Base-by-base conservation (phyloP, 1,140 invertebrate species). In the Periplaneta americana region DNA sequence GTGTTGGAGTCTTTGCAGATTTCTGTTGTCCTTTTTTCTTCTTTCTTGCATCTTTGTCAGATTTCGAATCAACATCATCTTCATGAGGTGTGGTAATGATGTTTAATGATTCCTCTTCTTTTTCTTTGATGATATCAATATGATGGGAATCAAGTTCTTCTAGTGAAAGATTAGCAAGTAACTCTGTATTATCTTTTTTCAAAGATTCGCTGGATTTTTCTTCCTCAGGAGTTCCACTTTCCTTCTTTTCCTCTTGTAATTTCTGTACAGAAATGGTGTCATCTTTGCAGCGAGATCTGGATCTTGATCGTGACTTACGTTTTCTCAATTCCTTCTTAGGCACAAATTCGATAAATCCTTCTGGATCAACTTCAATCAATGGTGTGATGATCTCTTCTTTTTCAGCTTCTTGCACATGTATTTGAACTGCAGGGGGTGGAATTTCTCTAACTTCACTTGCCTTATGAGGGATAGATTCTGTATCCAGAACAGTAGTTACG, bases 341-440 rank as follows among this genome's bases (percentile, higher is more conserved):
- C 6, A 90, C 83, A 82, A 87, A 88, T 83, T 90, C 88, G 74
- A 88, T 87, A 82, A 91, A 91, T 33, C 89, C 90, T 84, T 91
- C 89, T 75, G 88, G 85, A 84, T 91, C 89, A 6, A 88, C 84
- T 78, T 86, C 84, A 74, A 88, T 86, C 6, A 88, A 79, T 80
- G 87, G 87, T 80, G 88, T 86, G 33, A 83, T 83, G 3, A 34
- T 13, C 15, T 78, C 77, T 3, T 78, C 35, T 31, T 28, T 34
- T 79, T 79, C 79, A 39, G n/a, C 28, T 74, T 48, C 31, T 80
- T 75, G 37, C 33, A n/a, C n/a, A 80, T 15, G 66, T 13, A 80
- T 34, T 22, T 18, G 22, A 3, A 66, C n/a, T 66, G n/a, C 22
- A 2, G 1, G 48, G 8, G 22, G 48, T 28, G n/a, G 28, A n/a